Evolutionary conservation across 2,113 vertebrate species (phyloP).

Genomic region (Ptilonorhynchus violaceus): DNA sequence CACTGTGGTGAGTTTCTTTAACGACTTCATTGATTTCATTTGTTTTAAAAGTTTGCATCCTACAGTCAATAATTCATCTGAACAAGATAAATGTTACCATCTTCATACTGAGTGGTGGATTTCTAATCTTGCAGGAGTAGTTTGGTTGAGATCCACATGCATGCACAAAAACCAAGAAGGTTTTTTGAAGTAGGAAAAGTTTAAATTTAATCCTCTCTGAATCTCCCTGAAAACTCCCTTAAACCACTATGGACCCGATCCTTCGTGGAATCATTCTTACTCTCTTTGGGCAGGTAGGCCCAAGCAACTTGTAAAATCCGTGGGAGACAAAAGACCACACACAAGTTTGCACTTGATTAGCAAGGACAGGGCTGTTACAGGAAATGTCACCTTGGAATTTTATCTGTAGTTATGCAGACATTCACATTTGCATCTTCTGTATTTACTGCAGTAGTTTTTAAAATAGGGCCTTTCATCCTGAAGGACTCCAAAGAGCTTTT

Average conservation of each 20-base stretch:
- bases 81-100: background rate
- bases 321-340: background rate
- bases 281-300: background rate
- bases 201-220: background rate
- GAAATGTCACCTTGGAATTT: background rate
- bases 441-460: background rate
- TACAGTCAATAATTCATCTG: background rate
- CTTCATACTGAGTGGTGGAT: background rate
- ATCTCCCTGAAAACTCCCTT: background rate
- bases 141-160: background rate
- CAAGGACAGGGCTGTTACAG: background rate
- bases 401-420: background rate
- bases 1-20: conserved; percentile 58
- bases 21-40: background rate
- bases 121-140: background rate
- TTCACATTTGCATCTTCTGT: background rate
- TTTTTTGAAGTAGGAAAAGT: background rate
- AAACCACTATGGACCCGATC: background rate
- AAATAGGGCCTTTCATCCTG: conserved; percentile 27
- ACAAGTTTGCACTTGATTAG: background rate
- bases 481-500: conserved; percentile 51
- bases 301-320: background rate
- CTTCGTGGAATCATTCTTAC: background rate
- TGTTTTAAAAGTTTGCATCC: background rate
- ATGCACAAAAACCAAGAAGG: background rate